Base-by-base conservation (phyloP, 2,888 invertebrate genomes). In the Cactoblastis cactorum region DNA sequence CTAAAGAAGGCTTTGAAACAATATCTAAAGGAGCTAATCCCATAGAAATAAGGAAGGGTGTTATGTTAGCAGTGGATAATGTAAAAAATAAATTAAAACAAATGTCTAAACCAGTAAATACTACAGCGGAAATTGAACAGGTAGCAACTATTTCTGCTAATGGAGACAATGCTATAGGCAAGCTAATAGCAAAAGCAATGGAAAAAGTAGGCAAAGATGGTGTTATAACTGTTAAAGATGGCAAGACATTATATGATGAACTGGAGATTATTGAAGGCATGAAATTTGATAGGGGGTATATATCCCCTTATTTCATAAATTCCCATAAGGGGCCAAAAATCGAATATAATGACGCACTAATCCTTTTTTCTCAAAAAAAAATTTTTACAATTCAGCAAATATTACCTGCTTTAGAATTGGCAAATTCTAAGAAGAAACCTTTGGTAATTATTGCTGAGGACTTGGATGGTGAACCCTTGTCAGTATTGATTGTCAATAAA, bases 91-190 rank as follows among this genome's bases (percentile, higher is more conserved):
- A 96, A 62, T 87, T 99, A 45, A 97, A 96, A 80, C 79, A 90
- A 28, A 92, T 99, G 83, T 98, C 98, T 0, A 97, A 95, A 69
- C 93, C 94, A 14, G 98, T 99, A 0, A 97, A 94, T 37, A 98
- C 98, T 0, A 95, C 98, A 0, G 98, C 97, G 82, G 99, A 99
- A 92, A 98, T 99, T 67, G 97, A 98, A 41, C 98, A 99, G 90
- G 98, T 99, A 19, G 99, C 99, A 1, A 99, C 98, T 0, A 98
- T 99, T 69, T 99, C 99, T 4, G 99, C 99, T 1, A 99, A 99
- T 83, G 99, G 99, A 5, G 99, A 99, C 80, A 91, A 84, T 56
- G 91, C 92, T 1, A 94, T 99, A 64, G 99, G 99, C 39, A 93
- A 94, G 63, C 91, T 99, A 24, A 99, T 99, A 63, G 96, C 98